Conservation (phyloP, 1,140 invertebrate genomes). For the Amyelois transitella region DNA sequence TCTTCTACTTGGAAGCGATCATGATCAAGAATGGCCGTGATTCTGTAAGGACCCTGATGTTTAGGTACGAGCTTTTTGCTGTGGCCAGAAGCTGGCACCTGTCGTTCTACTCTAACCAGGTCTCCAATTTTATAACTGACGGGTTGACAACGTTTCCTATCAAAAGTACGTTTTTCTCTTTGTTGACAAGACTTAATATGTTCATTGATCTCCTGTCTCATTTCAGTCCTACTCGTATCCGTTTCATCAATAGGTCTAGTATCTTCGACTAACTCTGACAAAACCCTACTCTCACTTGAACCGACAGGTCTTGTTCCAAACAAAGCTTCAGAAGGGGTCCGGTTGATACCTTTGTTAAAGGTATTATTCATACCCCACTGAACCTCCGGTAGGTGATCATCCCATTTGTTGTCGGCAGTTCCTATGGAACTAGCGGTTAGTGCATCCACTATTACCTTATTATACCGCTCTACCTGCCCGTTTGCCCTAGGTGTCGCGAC, state of each 20-base stretch:
- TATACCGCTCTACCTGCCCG: constrained; percentile 10
- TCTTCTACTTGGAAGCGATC: constrained; percentile 18
- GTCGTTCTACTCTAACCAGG: constrained; percentile 16
- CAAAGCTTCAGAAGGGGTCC: constrained; percentile 7
- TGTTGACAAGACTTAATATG: background rate
- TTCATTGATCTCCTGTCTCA: background rate
- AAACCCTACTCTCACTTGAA: too few species aligned
- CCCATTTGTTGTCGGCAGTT: constrained; percentile 5
- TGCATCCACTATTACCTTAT: constrained; percentile 1
- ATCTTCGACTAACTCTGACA: too few species aligned
- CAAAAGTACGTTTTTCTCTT: constrained; percentile 3
- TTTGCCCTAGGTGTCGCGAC: constrained; percentile 7
- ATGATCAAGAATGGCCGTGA: constrained; percentile 21
- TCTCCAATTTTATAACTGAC: constrained; percentile 10
- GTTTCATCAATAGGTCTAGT: background rate
- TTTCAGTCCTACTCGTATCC: background rate
- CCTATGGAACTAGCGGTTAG: background rate
- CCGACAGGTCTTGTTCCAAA: background rate
- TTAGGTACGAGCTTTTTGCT: constrained; percentile 26
- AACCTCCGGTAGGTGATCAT: background rate
- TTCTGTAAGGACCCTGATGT: constrained; percentile 24
- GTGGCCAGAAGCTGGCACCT: constrained; percentile 9
- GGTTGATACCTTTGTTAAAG: constrained; percentile 8
- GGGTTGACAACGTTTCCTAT: constrained; percentile 1
- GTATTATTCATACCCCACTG: constrained; percentile 14